Evolutionary conservation across 2,888 invertebrate genomes (phyloP).

Genomic region (Plagiodera versicolora): DNA sequence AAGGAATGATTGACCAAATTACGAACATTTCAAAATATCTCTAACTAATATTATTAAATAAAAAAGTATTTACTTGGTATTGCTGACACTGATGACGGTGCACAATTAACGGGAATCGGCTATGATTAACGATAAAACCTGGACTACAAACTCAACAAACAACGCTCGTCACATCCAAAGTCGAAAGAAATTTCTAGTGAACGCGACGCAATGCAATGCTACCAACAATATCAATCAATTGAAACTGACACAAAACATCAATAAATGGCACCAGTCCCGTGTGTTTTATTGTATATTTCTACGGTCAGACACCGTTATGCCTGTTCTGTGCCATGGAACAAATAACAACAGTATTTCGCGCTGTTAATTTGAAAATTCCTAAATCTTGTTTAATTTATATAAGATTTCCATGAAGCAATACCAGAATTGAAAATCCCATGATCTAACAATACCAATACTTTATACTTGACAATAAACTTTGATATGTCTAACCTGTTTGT

Average conservation of each 20-base stretch:
- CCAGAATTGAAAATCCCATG: no score
- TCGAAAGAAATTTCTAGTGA: constrained; percentile 26
- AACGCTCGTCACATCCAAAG: constrained; percentile 25
- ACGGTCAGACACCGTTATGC: no score
- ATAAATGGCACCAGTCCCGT: no score
- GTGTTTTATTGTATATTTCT: no score
- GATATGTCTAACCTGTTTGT: constrained; percentile 68
- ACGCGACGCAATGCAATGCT: constrained; percentile 11
- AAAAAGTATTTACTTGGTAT: constrained; percentile 38
- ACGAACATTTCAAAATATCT: constrained; percentile 11
- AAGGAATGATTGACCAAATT: constrained; percentile 19
- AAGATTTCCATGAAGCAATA: no score
- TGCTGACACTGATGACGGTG: constrained; percentile 17
- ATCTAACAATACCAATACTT: no score
- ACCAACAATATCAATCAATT: constrained; percentile 11
- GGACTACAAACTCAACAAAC: constrained; percentile 18
- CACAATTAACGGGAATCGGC: constrained; percentile 16
- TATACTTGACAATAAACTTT: no score
- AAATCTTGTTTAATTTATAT: no score
- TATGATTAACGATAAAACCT: constrained; percentile 20
- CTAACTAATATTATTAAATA: constrained; percentile 13
- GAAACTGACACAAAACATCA: not conserved
- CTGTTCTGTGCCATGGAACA: no score
- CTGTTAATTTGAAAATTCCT: no score
- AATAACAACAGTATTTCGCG: no score